These are phyloP conservation scores for Sarcophaga caerulescens DNA, from an alignment of 2,888 invertebrate species.

Conservation along the genomic window DNA sequence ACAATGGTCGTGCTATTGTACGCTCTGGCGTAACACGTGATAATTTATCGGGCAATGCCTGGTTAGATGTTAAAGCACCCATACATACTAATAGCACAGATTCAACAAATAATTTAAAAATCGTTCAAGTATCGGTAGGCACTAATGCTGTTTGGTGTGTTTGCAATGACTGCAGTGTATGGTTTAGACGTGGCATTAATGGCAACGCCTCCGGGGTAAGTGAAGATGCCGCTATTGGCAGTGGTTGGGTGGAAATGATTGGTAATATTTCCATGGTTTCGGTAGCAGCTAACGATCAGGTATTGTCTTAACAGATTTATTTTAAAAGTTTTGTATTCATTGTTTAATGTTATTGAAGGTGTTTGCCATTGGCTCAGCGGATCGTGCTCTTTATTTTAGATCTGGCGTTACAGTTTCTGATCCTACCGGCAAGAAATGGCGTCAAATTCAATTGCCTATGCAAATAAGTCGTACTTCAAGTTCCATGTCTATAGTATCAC, in stretches of 20 bases:
- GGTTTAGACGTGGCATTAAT: slow-evolving; percentile 91
- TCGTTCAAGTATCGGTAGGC: slow-evolving; percentile 91
- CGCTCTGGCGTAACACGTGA: slow-evolving; percentile 92
- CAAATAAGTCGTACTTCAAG: slow-evolving; percentile 92
- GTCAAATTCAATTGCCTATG: slow-evolving; percentile 89
- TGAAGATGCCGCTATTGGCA: slow-evolving; percentile 89
- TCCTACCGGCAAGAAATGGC: slow-evolving; percentile 94
- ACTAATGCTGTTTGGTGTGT: slow-evolving; percentile 89
- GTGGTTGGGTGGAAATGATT: slow-evolving; percentile 94
- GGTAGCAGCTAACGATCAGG: slow-evolving; percentile 94
- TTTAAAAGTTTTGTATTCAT: not conserved
- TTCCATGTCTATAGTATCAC: slow-evolving; percentile 86
- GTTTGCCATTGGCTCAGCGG: slow-evolving; percentile 92
- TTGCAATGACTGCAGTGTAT: slow-evolving; percentile 90
- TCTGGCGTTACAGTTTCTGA: slow-evolving; percentile 88
- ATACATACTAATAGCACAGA: slow-evolving; percentile 77
- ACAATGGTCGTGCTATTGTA: slow-evolving; percentile 91
- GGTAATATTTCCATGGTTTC: slow-evolving; percentile 91
- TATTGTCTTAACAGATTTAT: slow-evolving; percentile 73
- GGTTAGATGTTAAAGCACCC: slow-evolving; percentile 91
- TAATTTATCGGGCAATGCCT: slow-evolving; percentile 84
- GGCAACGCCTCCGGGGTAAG: slow-evolving; percentile 87
- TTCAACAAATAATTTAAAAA: slow-evolving; percentile 83
- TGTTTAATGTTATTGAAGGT: slow-evolving; percentile 69
- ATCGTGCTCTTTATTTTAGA: slow-evolving; percentile 90